Conservation (phyloP, 1,140 invertebrate genomes). For the Heliconius melpomene region DNA sequence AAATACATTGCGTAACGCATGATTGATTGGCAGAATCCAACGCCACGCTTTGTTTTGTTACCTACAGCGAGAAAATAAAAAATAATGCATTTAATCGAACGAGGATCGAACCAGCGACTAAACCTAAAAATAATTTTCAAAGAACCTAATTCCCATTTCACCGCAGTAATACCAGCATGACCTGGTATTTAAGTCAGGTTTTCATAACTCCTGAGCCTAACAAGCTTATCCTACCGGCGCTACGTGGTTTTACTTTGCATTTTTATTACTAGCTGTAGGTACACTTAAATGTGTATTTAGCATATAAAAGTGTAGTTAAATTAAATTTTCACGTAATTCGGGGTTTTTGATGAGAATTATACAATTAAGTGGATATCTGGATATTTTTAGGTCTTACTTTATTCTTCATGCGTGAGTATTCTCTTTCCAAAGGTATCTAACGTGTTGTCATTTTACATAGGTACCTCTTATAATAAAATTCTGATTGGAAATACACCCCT, state of each 20-base stretch:
- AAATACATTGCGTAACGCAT: too few species aligned
- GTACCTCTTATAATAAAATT: too few species aligned
- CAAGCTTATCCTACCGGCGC: neutral
- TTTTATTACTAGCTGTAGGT: neutral
- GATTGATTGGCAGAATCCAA: too few species aligned
- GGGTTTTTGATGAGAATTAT: neutral
- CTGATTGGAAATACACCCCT: too few species aligned
- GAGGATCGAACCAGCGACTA: too few species aligned
- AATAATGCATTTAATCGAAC: too few species aligned
- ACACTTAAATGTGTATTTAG: neutral
- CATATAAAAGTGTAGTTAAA: neutral
- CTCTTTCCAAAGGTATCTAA: neutral
- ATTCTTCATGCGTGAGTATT: neutral
- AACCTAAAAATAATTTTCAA: neutral
- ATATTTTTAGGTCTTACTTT: neutral
- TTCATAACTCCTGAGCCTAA: neutral
- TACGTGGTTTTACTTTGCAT: conserved; percentile 3
- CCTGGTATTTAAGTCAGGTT: neutral
- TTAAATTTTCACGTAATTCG: neutral
- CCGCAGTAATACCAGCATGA: neutral
- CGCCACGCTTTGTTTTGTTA: too few species aligned
- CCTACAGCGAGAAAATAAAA: too few species aligned
- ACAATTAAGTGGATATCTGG: neutral
- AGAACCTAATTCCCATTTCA: neutral
- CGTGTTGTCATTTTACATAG: too few species aligned